phyloP scores from a whole-genome alignment of 2,888 invertebrate species.

The Hoplodrina blanda region DNA sequence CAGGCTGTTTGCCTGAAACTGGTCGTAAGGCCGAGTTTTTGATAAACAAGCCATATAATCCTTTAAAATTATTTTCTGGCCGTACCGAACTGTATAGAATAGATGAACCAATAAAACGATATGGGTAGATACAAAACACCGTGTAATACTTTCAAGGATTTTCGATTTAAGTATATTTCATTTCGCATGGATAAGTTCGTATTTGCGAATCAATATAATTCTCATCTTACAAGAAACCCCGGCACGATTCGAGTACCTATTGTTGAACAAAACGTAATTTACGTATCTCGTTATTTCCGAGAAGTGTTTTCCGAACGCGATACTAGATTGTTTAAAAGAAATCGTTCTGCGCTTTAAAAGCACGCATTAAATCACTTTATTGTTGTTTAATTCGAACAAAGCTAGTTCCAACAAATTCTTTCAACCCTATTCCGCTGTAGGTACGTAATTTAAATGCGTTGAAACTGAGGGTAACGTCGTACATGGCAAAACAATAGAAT shows the following conservation, averaged over 20 bases:
- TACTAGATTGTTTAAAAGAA: slow-evolving; percentile 66
- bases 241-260: slow-evolving; percentile 63
- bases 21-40: slow-evolving; percentile 48
- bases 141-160: slow-evolving; percentile 34
- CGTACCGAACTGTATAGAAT: slow-evolving; percentile 16
- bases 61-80: slow-evolving; percentile 38
- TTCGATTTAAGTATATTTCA: slow-evolving; percentile 43
- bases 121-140: slow-evolving; percentile 12
- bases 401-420: slow-evolving; percentile 58
- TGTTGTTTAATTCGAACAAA: slow-evolving; percentile 60
- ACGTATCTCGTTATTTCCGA: slow-evolving; percentile 69
- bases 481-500: slow-evolving; percentile 79
- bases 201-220: slow-evolving; percentile 56
- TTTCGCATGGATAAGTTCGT: slow-evolving; percentile 49
- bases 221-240: slow-evolving; percentile 51
- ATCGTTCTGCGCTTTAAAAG: slow-evolving; percentile 58
- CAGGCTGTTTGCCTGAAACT: slow-evolving; percentile 43
- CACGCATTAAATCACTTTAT: slow-evolving; percentile 61
- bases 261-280: slow-evolving; percentile 69
- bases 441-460: slow-evolving; percentile 68
- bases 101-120: slow-evolving; percentile 39
- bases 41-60: slow-evolving; percentile 51
- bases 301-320: slow-evolving; percentile 67
- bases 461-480: slow-evolving; percentile 64
- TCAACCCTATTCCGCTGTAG: slow-evolving; percentile 57